Evolutionary conservation across 2,113 vertebrate species (phyloP), one percentile per base, ranked within the genome.

Genomic region (Eidolon helvum): DNA sequence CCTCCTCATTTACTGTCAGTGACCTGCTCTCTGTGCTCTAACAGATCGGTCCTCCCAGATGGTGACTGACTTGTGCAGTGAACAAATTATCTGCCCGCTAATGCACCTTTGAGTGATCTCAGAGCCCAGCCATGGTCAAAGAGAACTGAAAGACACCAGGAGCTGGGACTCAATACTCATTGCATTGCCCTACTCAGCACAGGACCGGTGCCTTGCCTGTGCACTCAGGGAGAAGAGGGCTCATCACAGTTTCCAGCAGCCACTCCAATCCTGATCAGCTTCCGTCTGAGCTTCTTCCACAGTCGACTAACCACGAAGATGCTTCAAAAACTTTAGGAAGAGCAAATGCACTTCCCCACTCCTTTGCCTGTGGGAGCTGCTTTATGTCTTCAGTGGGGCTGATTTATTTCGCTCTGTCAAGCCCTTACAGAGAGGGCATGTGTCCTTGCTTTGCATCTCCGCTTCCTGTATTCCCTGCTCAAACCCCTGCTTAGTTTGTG

Each of bases 331-430:
- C 28, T 72, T 95, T 43, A 85, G 24, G 45, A 30, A 82, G 85
- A 80, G 30, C 55, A 57, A 85, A 77, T 24, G 21, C 2, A 8
- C 38, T 66, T 59, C 24, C 7, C 6, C 0, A 15, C 35, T 87
- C 68, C 35, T 16, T 78, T n/a, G 33, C 86, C 72, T 0, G 0
- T 28, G 48, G 55, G 45, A 57, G 63, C 66, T 69, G 88, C 26
- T 71, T 43, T 82, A 66, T 48, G 66, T 71, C 61, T 86, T 95
- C 88, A 35, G 1, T 57, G 61, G 48, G 45, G 55, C 53, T 77
- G 93, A 95, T 97, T 97, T 82, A 90, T 83, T 93, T 90, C 4
- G 0, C 38, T 85, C 96, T 61, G 65, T 87, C 85, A 93, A 87
- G 74, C 87, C 83, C 93, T 97, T 69, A 63, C 7, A 24, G 72